Evolutionary conservation across 2,797 vertebrate genomes (phyloP).

Genomic region (Pangasius mekongensis): DNA sequence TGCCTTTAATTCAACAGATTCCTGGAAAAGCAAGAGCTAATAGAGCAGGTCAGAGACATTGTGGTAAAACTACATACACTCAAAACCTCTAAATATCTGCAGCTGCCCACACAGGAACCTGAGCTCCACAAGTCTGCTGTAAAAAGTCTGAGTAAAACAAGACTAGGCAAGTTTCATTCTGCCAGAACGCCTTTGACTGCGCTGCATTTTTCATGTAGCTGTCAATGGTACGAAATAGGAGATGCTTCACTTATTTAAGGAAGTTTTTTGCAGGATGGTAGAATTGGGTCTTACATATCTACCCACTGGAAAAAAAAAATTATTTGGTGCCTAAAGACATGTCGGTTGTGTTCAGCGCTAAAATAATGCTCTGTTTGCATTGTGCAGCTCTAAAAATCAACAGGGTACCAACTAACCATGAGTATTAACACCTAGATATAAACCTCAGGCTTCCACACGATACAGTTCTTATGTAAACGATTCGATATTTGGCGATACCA

Average conservation of each 20-base stretch:
- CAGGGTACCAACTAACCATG: too few relatives aligned
- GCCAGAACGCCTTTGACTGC: neutral
- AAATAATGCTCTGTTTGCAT: neutral
- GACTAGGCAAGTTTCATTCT: neutral
- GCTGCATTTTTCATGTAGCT: conserved; percentile 3
- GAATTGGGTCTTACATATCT: too few relatives aligned
- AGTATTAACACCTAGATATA: too few relatives aligned
- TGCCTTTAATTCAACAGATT: conserved; percentile 45
- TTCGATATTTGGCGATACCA: neutral
- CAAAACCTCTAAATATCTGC: conserved; percentile 11
- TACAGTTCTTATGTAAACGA: neutral
- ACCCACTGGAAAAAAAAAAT: neutral
- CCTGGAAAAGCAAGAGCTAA: conserved; percentile 19
- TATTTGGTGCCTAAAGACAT: neutral
- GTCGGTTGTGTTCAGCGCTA: neutral
- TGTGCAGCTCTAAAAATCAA: neutral
- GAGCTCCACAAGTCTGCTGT: neutral
- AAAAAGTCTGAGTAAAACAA: neutral
- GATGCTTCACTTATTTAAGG: neutral
- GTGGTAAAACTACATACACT: neutral
- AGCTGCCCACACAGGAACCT: conserved; percentile 11
- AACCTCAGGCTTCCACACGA: neutral
- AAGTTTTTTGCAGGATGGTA: neutral
- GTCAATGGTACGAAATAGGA: neutral
- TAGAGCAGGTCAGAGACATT: neutral